Evolutionary conservation across 2,888 invertebrate genomes (phyloP).

Genomic region (Lasioglossum lativentre): DNA sequence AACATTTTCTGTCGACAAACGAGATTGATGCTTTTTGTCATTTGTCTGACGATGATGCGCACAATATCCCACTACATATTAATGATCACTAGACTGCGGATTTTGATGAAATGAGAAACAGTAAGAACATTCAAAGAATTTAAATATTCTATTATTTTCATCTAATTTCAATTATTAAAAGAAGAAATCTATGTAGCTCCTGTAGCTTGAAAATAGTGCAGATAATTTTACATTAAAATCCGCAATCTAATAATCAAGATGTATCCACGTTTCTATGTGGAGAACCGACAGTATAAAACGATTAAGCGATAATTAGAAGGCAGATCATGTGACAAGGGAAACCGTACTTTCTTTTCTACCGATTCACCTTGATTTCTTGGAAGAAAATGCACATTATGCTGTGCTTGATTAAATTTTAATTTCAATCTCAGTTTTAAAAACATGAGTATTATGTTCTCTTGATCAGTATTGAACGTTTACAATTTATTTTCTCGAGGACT

Average conservation of each 20-base stretch:
- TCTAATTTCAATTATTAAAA: not conserved
- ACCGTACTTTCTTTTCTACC: slow-evolving; percentile 20
- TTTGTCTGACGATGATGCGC: slow-evolving; percentile 14
- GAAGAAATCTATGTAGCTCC: not conserved
- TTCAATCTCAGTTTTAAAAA: not conserved
- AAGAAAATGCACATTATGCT: not conserved
- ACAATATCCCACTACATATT: slow-evolving; percentile 14
- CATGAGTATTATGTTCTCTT: not conserved
- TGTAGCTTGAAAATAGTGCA: too few relatives aligned
- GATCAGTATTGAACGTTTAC: not conserved
- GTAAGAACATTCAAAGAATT: not conserved
- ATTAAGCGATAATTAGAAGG: slow-evolving; percentile 28
- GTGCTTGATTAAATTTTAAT: not conserved
- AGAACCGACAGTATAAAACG: slow-evolving; percentile 28
- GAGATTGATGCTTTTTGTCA: not conserved
- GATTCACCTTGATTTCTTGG: slow-evolving; percentile 8
- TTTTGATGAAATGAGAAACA: not conserved
- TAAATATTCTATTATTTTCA: not conserved
- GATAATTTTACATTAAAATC: too few relatives aligned
- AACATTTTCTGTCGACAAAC: not conserved
- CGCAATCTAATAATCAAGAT: slow-evolving; percentile 1
- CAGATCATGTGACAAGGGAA: not conserved
- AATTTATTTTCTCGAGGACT: not conserved
- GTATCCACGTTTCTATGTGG: slow-evolving; percentile 12
- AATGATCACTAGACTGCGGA: slow-evolving; percentile 20